phyloP scores from a whole-genome alignment of 2,113 vertebrate genomes.

The Origma solitaria region DNA sequence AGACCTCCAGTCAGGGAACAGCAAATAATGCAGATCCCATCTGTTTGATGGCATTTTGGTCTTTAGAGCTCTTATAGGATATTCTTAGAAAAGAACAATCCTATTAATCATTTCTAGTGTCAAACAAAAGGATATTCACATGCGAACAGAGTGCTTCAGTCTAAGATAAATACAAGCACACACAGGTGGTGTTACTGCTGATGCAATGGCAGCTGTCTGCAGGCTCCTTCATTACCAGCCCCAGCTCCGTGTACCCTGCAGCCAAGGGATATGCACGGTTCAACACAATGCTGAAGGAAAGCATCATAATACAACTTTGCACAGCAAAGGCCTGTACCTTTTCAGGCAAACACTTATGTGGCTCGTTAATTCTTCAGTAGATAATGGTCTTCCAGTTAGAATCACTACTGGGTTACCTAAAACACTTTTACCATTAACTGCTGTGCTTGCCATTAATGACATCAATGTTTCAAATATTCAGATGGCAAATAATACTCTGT shows the following conservation, averaged over 20 bases:
- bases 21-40: background rate
- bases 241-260: background rate
- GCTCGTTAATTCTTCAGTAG: background rate
- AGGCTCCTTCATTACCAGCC: background rate
- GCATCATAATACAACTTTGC: background rate
- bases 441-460: background rate
- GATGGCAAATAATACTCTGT: background rate
- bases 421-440: background rate
- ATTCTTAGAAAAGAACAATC: slow-evolving; percentile 2
- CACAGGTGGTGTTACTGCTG: background rate
- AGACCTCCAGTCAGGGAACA: background rate
- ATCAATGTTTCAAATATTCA: background rate
- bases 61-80: background rate
- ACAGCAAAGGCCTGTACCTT: background rate
- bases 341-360: background rate
- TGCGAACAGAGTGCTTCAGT: background rate
- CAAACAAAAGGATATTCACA: background rate
- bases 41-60: background rate
- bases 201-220: background rate
- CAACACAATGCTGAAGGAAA: background rate
- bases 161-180: background rate
- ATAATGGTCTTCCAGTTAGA: background rate
- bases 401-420: background rate
- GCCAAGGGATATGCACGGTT: background rate
- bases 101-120: slow-evolving; percentile 13